Evolutionary conservation across 2,113 vertebrate genomes (phyloP).

Genomic region (Grantiella picta): DNA sequence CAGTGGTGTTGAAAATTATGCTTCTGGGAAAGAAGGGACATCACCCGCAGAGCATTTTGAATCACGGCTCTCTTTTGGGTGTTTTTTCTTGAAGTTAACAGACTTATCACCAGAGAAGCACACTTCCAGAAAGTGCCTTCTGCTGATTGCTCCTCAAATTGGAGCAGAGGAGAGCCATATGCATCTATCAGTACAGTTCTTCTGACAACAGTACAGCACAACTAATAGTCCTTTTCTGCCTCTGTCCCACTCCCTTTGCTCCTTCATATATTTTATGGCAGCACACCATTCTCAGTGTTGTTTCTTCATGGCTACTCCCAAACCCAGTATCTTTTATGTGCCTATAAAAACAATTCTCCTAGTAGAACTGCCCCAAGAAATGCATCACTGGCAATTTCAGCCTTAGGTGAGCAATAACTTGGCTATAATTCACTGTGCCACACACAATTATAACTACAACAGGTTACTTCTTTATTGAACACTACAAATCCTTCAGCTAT

Average conservation of each 20-base stretch:
- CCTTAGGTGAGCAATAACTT: not conserved
- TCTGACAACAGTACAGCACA: not conserved
- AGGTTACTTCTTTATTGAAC: not conserved
- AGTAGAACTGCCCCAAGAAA: not conserved
- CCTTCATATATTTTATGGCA: not conserved
- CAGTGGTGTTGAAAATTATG: not conserved
- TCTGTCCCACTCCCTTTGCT: not conserved
- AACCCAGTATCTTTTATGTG: not conserved
- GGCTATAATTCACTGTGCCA: not conserved
- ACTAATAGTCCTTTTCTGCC: not conserved
- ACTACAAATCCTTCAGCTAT: not conserved
- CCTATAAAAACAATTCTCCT: not conserved
- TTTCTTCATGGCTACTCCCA: not conserved
- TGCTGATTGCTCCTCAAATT: not conserved
- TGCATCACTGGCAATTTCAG: not conserved
- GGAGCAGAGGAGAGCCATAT: not conserved
- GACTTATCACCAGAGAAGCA: not conserved
- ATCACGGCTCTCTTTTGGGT: not conserved
- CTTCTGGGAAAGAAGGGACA: not conserved
- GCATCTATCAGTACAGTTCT: constrained; percentile 3
- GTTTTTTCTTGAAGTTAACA: not conserved
- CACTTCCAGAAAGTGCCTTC: not conserved
- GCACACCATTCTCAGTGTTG: not conserved
- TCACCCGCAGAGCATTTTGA: not conserved
- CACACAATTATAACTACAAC: not conserved